Evolutionary conservation across 2,797 vertebrate genomes (phyloP).

Genomic region (Xiphorhynchus erythropygius): DNA sequence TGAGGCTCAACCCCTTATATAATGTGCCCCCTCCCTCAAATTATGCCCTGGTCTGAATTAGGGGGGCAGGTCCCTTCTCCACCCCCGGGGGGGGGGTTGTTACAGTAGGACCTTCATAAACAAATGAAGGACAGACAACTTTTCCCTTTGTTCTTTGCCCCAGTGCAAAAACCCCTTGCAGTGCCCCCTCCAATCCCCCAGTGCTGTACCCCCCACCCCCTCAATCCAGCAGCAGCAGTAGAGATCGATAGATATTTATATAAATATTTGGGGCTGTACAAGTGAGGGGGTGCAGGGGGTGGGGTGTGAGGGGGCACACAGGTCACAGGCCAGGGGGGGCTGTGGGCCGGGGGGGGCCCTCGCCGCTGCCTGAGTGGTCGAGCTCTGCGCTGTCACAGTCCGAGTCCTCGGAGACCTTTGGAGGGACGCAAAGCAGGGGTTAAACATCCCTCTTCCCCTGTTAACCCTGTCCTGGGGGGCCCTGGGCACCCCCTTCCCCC

Average conservation of each 20-base stretch:
- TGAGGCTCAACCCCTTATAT: not conserved
- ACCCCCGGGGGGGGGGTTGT: accelerated
- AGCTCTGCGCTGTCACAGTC: constrained; percentile 90
- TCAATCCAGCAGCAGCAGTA: not conserved
- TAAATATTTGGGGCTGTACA: constrained; percentile 76
- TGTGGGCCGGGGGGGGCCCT: constrained; percentile 78
- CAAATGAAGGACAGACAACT: too few species aligned
- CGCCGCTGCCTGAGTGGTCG: constrained; percentile 85
- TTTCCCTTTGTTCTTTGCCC: too few species aligned
- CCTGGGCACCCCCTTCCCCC: not conserved
- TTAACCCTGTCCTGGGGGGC: too few species aligned
- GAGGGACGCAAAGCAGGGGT: not conserved
- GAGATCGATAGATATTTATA: constrained; percentile 78
- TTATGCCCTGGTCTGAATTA: not conserved
- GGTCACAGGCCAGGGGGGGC: too few species aligned
- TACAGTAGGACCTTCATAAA: not conserved
- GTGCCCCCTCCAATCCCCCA: too few species aligned
- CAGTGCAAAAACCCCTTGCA: too few species aligned
- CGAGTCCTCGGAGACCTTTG: constrained; percentile 80
- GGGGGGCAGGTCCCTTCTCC: not conserved
- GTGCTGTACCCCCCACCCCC: too few species aligned
- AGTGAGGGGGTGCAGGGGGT: constrained; percentile 59
- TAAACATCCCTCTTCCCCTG: too few species aligned
- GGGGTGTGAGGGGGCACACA: too few species aligned
- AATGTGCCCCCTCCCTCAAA: not conserved